Evolutionary conservation across 1,140 invertebrate species (phyloP), one percentile per base, ranked within the genome.

Genomic region (Venustaconcha ellipsiformis): DNA sequence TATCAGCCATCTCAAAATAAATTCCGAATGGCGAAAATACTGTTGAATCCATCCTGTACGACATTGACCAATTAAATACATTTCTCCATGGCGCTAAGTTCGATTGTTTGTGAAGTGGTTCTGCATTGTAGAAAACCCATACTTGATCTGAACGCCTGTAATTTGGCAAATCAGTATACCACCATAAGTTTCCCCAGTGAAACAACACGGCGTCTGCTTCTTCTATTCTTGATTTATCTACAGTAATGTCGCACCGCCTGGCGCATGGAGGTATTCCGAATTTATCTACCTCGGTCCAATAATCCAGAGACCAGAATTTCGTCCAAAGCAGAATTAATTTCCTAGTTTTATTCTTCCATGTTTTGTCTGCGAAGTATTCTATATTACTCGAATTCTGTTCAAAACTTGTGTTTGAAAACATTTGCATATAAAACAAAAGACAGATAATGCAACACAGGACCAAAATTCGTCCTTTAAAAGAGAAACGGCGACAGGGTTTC

Each of bases 11-110:
- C 37, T 59, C 30, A 8, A 30, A 30, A n/a, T 37, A 26, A 23
- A 37, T 48, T 37, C n/a, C 70, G n/a, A 60, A 71, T 18, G 70
- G 58, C 17, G 57, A 30, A 2, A 30, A 59, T n/a, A 71, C 37
- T 2, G 57, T 71, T 13, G 57, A 62, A 57, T 71, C 70, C 20
- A 0, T 11, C 15, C 70, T 26, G 48, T 71, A 71, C 14, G 14
- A 37, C 70, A 71, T 71, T 11, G 70, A 62, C 57, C 59, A 71
- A n/a, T 71, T 71, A 71, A 71, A 71, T 18, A 60, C 30, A 37
- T 62, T 37, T n/a, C 58, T 20, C 23, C 48, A 71, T n/a, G 26
- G 30, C 17, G 30, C 15, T 3, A 71, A 60, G 70, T 59, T 59
- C 70, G 58, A 71, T 18, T 62, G 30, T 30, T 55, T 18, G n/a